Conservation (phyloP, 2,797 vertebrate species). For the Gallirallus australis region DNA sequence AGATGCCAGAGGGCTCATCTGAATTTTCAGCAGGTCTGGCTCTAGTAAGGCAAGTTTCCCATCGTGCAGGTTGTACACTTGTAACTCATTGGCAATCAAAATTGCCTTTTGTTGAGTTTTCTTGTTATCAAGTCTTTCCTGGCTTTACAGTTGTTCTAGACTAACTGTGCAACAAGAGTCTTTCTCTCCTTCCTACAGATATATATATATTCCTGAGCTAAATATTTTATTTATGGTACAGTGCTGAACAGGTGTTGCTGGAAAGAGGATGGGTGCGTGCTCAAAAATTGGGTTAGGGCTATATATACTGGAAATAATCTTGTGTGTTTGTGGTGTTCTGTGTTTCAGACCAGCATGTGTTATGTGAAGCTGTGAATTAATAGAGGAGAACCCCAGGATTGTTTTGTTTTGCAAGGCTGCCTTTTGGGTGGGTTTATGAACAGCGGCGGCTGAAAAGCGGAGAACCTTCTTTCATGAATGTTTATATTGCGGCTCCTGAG, state of each 20-base stretch:
- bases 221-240: not conserved
- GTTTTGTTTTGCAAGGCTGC: not conserved
- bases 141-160: not conserved
- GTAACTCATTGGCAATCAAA: not conserved
- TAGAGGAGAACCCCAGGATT: not conserved
- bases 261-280: not conserved
- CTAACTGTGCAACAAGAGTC: fast-evolving
- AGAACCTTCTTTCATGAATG: not conserved
- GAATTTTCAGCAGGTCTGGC: not conserved
- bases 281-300: not conserved
- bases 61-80: not conserved
- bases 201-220: not conserved
- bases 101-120: not conserved
- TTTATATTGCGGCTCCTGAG: not conserved
- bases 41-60: not conserved
- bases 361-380: not conserved
- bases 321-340: not conserved
- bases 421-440: not conserved
- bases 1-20: not conserved
- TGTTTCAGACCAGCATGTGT: not conserved
- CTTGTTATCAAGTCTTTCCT: not conserved
- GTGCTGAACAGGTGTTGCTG: not conserved
- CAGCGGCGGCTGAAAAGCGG: not conserved
- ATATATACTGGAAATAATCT: not conserved
- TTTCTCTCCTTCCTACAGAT: not conserved